Base-by-base conservation (phyloP, 64 coral and sea anemone species). In the Catalaphyllia jardinei region DNA sequence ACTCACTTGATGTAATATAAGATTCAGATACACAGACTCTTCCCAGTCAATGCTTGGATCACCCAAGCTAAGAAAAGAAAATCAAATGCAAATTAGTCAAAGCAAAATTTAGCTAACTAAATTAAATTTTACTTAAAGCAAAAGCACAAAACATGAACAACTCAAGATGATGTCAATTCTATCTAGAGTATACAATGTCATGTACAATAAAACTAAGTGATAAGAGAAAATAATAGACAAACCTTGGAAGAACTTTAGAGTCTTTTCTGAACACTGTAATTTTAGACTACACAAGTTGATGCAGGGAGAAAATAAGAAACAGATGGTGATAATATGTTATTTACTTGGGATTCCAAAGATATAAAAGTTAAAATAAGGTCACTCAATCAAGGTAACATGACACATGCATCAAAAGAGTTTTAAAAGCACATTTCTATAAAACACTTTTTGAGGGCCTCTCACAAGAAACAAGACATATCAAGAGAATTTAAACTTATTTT, bases 11-110 rank as follows among this genome's bases (percentile, higher is more conserved):
- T 96, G 94, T 81, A 96, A 75, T 31, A 96, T 92, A 55, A 96
- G 63, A 54, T 96, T 96, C 0, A 96, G 94, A 91, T 92, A 96
- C 76, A 96, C 94, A 11, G 94, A 93, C 42, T 96, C 94, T 46
- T 96, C 94, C 94, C 94, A 96, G 31, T 96, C 90, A 73, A 96
- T 96, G 4, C 89, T 87, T 87, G 94, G 94, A 64, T 96, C 94
- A 50, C 94, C 94, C 33, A 96, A 73, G 28, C 94, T 96, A 29
- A 13, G 89, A 67, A n/a, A 29, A 77, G 54, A 17, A 79, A n/a
- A 75, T 25, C 28, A 22, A 38, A 72, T 11, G 20, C 22, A 16
- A 69, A 24, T 67, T 16, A 71, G 18, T 72, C 3, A 76, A 50
- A 76, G 30, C 25, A 76, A 20, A 76, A 57, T 57, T 15, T 57